Evolutionary conservation across 2,888 invertebrate species (phyloP), one percentile per base, ranked within the genome.

Genomic region (Helicoverpa assulta): DNA sequence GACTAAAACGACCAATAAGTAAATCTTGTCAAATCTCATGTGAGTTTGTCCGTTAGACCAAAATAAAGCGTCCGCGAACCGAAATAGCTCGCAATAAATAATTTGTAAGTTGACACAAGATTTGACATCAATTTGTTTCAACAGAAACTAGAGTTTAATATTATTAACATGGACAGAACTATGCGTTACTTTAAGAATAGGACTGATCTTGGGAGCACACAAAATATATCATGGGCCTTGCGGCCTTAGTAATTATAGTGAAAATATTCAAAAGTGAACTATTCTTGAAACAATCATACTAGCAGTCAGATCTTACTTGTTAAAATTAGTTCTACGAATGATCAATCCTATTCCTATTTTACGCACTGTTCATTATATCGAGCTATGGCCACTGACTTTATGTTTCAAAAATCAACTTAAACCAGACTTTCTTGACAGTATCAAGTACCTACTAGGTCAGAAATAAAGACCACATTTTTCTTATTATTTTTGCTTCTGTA

Each of bases 41-140:
- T 47, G 1, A n/a, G 6, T 1, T 47, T 47, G 16, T 47, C n/a
- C 5, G 47, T 47, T 33, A n/a, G n/a, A 47, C 47, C 47, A 47
- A 47, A 47, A 47, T 47, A 47, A 47, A 47, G 47, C 12, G 47
- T n/a, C n/a, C n/a, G 47, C 47, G n/a, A 16, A 47, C n/a, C 47
- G n/a, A 47, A 47, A 47, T 47, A 47, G 47, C n/a, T 12, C 16
- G n/a, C 47, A 47, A n/a, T 47, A n/a, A 47, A n/a, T 47, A 5
- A 47, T 47, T 47, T 47, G 16, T 47, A 47, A 47, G n/a, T 47
- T 47, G 47, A 47, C 47, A 47, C n/a, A 47, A 47, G 47, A 47
- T 47, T 47, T 47, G 47, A 47, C 47, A 47, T 47, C 47, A 47
- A 47, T 47, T 47, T 47, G n/a, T 47, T 47, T 47, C 47, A 47